Evolutionary conservation across 2,797 vertebrate genomes (phyloP).

Genomic region (Novumbra hubbsi): DNA sequence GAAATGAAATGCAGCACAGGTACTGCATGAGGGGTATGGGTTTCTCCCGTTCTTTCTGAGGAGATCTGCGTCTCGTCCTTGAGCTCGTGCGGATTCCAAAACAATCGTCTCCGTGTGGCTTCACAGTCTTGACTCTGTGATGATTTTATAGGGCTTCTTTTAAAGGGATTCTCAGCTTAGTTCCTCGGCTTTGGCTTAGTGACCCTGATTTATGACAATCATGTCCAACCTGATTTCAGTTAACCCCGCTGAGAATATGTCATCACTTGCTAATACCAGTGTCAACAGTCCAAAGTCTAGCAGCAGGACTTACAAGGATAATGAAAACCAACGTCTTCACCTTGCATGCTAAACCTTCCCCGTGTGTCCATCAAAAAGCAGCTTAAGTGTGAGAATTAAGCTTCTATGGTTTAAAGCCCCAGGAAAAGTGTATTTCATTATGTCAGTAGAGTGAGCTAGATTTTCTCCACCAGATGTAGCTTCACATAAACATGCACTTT

Average conservation of each 20-base stretch:
- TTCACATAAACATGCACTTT: constrained; percentile 41
- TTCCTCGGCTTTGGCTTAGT: no score
- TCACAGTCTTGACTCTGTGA: constrained; percentile 33
- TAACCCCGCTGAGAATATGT: no score
- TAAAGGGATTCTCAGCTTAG: constrained; percentile 31
- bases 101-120: constrained; percentile 17
- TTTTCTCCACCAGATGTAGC: constrained; percentile 46
- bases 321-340: not conserved
- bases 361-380: constrained; percentile 19
- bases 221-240: no score
- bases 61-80: constrained; percentile 43
- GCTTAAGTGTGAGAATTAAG: constrained; percentile 27
- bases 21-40: constrained; percentile 54
- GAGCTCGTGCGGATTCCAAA: constrained; percentile 34
- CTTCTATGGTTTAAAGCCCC: constrained; percentile 28
- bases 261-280: no score
- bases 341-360: constrained; percentile 17
- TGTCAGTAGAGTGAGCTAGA: constrained; percentile 44
- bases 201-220: no score
- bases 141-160: constrained; percentile 41
- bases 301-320: no score
- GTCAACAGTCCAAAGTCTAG: no score
- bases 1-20: constrained; percentile 67
- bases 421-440: constrained; percentile 37
- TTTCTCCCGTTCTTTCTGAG: constrained; percentile 48